phyloP scores from a whole-genome alignment of 2,797 vertebrate genomes.

The Myotis daubentonii region DNA sequence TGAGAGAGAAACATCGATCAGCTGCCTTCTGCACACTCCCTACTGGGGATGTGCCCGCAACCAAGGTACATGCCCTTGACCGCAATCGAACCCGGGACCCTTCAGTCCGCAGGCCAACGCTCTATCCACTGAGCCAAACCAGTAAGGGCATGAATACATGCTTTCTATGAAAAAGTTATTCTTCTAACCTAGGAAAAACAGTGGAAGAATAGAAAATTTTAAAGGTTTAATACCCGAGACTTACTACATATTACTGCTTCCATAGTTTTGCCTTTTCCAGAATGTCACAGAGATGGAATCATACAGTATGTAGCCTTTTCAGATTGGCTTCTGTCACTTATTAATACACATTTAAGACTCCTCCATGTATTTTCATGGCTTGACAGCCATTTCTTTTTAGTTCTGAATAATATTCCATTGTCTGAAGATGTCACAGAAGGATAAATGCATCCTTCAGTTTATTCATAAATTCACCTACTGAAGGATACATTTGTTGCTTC shows the following conservation, averaged over 20 bases:
- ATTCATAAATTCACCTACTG: background rate
- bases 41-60: no score
- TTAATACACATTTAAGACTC: background rate
- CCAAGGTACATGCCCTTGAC: no score
- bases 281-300: background rate
- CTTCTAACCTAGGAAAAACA: background rate
- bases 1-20: no score
- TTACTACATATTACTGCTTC: background rate
- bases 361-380: background rate
- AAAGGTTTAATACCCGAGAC: background rate
- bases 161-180: slow-evolving; percentile 26
- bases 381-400: background rate
- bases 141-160: background rate
- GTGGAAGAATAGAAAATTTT: background rate
- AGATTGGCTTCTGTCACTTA: background rate
- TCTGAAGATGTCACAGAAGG: background rate
- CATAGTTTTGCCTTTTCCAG: background rate
- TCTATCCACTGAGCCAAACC: no score
- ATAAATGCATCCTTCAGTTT: background rate
- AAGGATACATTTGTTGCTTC: background rate
- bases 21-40: no score
- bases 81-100: no score
- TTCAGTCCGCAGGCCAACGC: no score
- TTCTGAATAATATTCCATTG: background rate
- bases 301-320: background rate